Percentiles rank a stretch among this genome's conserved stretches.
phyloP scores from a whole-genome alignment of 2,797 vertebrate species.

The Lagorchestes hirsutus region DNA sequence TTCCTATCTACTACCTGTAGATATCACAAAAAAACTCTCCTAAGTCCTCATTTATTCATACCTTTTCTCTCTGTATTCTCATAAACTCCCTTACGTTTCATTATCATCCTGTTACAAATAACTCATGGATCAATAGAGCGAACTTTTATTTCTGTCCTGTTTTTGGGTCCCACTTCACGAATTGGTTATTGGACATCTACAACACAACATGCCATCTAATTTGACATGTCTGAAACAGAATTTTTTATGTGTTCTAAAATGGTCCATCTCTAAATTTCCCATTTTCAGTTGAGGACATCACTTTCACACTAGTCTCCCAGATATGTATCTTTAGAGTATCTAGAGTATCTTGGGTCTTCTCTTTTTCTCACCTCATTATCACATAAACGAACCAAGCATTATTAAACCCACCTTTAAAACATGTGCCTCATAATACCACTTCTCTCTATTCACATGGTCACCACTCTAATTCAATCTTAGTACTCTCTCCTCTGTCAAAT shows the following conservation, averaged over 20 bases:
- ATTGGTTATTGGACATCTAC: not conserved
- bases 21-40: too few species aligned
- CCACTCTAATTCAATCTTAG: not conserved
- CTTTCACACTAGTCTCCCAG: not conserved
- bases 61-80: too few species aligned
- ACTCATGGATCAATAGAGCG: too few species aligned
- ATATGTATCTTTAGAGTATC: not conserved
- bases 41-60: too few species aligned
- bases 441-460: not conserved
- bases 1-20: too few species aligned
- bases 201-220: not conserved
- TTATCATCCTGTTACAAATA: too few species aligned
- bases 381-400: not conserved
- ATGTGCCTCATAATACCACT: not conserved
- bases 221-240: not conserved
- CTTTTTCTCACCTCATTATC: not conserved
- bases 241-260: not conserved
- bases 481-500: not conserved
- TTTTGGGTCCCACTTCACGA: not conserved
- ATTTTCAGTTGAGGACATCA: not conserved
- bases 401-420: not conserved
- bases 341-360: too few species aligned
- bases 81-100: too few species aligned
- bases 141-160: not conserved
- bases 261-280: not conserved